Conservation (phyloP, 2,888 invertebrate genomes). For the Drosophila neonasuta region DNA sequence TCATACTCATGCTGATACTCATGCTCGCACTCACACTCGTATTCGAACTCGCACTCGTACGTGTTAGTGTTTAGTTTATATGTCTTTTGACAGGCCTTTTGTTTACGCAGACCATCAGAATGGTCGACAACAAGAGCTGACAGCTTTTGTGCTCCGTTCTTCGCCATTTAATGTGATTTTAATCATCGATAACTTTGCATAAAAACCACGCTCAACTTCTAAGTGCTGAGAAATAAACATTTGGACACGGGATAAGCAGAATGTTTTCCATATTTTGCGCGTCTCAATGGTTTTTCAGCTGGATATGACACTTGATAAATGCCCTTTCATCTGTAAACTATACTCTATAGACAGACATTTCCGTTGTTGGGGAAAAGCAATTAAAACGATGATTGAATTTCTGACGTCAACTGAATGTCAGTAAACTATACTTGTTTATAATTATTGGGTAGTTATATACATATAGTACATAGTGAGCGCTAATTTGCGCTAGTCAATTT, state of each 20-base stretch:
- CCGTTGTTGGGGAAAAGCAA: background rate
- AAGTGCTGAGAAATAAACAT: constrained; percentile 68
- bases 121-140: constrained; percentile 22
- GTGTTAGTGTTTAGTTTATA: constrained; percentile 33
- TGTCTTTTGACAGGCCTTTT: constrained; percentile 60
- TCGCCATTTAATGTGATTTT: constrained; percentile 50
- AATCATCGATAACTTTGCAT: constrained; percentile 61
- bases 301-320: constrained; percentile 16
- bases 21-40: background rate
- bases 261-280: constrained; percentile 1
- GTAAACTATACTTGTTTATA: constrained; percentile 9
- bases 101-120: constrained; percentile 47
- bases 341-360: constrained; percentile 6
- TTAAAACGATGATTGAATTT: constrained; percentile 36
- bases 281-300: background rate
- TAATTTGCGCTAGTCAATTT: background rate
- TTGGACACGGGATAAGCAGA: constrained; percentile 58
- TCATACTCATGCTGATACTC: background rate
- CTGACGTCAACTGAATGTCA: constrained; percentile 30
- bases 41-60: constrained; percentile 1
- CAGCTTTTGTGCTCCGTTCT: constrained; percentile 24
- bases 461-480: background rate
- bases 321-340: constrained; percentile 12
- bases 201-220: constrained; percentile 31
- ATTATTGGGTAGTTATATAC: constrained; percentile 1